Evolutionary conservation across 2,888 invertebrate genomes (phyloP).

Genomic region (Unio pictorum): DNA sequence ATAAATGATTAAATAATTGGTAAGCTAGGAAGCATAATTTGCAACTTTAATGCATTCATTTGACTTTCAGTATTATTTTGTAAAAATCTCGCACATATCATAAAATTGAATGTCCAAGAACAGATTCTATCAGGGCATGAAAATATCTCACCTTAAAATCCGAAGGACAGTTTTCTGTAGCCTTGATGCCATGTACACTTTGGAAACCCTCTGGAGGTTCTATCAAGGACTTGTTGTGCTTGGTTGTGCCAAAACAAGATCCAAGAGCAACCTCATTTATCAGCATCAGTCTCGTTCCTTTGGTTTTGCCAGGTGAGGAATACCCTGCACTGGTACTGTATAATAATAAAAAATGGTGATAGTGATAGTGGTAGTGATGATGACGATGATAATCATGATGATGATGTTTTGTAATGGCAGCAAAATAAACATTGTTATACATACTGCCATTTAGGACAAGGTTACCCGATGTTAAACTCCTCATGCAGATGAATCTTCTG

Average conservation of each 20-base stretch:
- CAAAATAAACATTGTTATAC: too few relatives aligned
- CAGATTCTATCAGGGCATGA: background rate
- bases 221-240: slow-evolving; percentile 50
- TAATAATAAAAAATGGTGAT: background rate
- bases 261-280: slow-evolving; percentile 67
- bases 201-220: slow-evolving; percentile 64
- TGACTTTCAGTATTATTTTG: too few relatives aligned
- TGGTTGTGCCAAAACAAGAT: slow-evolving; percentile 40
- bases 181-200: slow-evolving; percentile 65
- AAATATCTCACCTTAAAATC: slow-evolving; percentile 53
- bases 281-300: slow-evolving; percentile 63
- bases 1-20: background rate
- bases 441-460: too few relatives aligned
- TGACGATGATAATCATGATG: background rate
- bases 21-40: background rate
- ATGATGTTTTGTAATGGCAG: background rate
- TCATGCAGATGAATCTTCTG: too few relatives aligned
- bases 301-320: slow-evolving; percentile 52
- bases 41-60: too few relatives aligned
- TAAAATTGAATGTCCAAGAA: background rate
- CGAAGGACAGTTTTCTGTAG: slow-evolving; percentile 34
- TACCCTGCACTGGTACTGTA: slow-evolving; percentile 61
- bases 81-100: too few relatives aligned
- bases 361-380: background rate
- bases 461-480: too few relatives aligned